Conservation (phyloP, 2,797 vertebrate genomes). For the Sebastes steindachneri region DNA sequence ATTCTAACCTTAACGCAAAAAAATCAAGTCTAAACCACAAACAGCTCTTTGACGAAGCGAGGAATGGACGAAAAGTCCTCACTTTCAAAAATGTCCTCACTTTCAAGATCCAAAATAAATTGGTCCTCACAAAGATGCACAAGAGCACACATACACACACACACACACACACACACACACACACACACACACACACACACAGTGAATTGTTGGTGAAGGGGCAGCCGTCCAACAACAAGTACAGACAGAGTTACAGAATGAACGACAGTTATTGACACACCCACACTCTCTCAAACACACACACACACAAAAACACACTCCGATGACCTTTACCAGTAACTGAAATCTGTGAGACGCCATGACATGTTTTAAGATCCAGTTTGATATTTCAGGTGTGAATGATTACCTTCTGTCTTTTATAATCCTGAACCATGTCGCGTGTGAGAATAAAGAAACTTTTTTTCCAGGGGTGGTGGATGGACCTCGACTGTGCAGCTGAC, state of each 20-base stretch:
- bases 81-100: not conserved
- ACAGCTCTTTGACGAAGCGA: not conserved
- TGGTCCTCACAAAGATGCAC: not conserved
- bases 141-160: not conserved
- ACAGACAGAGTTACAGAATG: constrained; percentile 18
- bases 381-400: not conserved
- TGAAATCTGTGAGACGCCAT: not conserved
- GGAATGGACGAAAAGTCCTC: not conserved
- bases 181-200: not conserved
- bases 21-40: not conserved
- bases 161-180: not conserved
- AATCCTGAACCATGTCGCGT: not conserved
- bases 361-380: not conserved
- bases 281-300: not conserved
- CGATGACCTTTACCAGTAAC: not conserved
- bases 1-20: not conserved
- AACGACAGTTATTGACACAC: constrained; percentile 28
- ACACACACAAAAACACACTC: not conserved
- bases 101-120: not conserved
- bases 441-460: not conserved
- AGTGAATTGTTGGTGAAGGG: not conserved
- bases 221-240: constrained; percentile 44
- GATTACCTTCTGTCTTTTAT: not conserved
- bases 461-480: not conserved
- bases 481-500: not conserved